phyloP scores from a whole-genome alignment of 2,113 vertebrate species.

The Aleadryas rufinucha region DNA sequence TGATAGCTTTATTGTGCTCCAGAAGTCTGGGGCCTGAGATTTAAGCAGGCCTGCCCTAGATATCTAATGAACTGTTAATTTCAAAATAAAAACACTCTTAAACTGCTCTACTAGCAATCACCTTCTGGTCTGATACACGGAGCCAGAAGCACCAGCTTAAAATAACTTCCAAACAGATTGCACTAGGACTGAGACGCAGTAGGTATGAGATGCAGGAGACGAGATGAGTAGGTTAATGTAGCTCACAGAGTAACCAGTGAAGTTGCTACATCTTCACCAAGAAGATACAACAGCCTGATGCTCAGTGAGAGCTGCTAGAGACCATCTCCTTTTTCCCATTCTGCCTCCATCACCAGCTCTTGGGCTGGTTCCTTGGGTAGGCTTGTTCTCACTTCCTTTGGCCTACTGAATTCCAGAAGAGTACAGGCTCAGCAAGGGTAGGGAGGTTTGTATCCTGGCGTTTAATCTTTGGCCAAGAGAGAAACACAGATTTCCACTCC shows the following conservation, averaged over 20 bases:
- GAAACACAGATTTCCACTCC: neutral
- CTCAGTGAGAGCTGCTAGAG: neutral
- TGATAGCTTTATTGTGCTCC: slow-evolving; percentile 11
- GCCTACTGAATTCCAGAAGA: neutral
- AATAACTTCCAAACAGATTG: neutral
- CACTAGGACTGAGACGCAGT: neutral
- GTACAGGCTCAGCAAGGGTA: neutral
- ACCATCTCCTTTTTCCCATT: neutral
- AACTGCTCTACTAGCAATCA: neutral
- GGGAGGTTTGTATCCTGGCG: neutral
- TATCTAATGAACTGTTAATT: slow-evolving; percentile 42
- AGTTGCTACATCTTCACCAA: neutral
- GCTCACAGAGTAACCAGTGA: neutral
- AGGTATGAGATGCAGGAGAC: neutral
- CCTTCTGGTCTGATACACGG: neutral
- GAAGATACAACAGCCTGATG: neutral
- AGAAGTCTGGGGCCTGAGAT: neutral
- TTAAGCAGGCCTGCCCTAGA: slow-evolving; percentile 21
- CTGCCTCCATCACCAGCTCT: neutral
- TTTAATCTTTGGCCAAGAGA: rapidly evolving
- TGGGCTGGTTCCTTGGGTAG: rapidly evolving
- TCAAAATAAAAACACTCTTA: slow-evolving; percentile 32
- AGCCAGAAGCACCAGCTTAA: neutral
- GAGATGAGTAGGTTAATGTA: neutral
- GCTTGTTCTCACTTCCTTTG: neutral